Conservation (phyloP, 2,888 invertebrate species). For the Epinotia nisella region DNA sequence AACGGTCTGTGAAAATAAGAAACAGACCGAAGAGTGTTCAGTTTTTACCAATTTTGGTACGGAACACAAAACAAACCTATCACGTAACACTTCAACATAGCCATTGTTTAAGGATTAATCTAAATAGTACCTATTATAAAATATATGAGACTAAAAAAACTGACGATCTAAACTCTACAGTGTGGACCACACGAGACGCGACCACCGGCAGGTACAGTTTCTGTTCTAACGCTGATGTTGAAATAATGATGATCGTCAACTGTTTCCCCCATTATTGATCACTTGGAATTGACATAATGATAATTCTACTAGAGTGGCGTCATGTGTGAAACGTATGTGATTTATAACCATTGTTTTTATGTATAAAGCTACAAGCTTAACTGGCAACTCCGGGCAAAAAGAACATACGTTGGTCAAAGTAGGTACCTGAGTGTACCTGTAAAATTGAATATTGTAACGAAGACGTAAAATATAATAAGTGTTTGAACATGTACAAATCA, state of each 20-base stretch:
- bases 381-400: no score
- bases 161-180: slow-evolving; percentile 2
- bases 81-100: no score
- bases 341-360: neutral
- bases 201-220: slow-evolving; percentile 28
- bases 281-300: neutral
- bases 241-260: slow-evolving; percentile 39
- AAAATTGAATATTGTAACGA: no score
- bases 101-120: neutral
- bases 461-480: no score
- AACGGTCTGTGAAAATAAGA: no score
- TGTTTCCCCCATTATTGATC: slow-evolving; percentile 9
- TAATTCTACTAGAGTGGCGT: neutral
- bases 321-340: neutral
- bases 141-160: neutral
- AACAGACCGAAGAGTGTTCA: no score
- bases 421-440: no score
- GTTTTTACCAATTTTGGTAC: no score
- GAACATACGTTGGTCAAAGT: neutral
- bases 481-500: no score
- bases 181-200: slow-evolving; percentile 31
- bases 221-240: slow-evolving; percentile 39
- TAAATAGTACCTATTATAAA: neutral
- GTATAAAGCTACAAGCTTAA: neutral
- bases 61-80: no score